Evolutionary conservation across 2,888 invertebrate species (phyloP).

Genomic region (Aphidius colemani): DNA sequence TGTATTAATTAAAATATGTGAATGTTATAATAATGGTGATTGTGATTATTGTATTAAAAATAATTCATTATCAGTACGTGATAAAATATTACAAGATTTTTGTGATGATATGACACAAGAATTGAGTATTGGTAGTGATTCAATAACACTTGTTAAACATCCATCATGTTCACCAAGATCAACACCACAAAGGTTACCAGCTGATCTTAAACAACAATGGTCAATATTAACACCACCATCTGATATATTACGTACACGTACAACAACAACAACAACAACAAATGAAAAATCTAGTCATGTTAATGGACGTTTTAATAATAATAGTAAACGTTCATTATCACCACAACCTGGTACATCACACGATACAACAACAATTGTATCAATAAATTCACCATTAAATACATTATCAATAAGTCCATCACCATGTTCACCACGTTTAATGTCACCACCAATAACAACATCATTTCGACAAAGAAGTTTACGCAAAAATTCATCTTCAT

Average conservation of each 20-base stretch:
- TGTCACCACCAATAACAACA: slow-evolving; percentile 53
- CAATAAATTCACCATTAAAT: slow-evolving; percentile 52
- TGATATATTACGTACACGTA: slow-evolving; percentile 54
- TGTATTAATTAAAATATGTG: slow-evolving; percentile 41
- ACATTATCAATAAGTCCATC: slow-evolving; percentile 53
- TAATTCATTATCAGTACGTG: slow-evolving; percentile 53
- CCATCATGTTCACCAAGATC: slow-evolving; percentile 56
- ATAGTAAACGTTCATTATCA: slow-evolving; percentile 43
- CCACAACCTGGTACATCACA: slow-evolving; percentile 54
- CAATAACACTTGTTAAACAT: slow-evolving; percentile 56
- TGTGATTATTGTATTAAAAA: slow-evolving; percentile 44
- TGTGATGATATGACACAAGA: slow-evolving; percentile 57
- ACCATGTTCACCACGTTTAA: slow-evolving; percentile 52
- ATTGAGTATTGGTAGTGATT: slow-evolving; percentile 54
- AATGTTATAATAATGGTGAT: slow-evolving; percentile 44
- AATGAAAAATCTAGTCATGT: slow-evolving; percentile 52
- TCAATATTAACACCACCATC: slow-evolving; percentile 53
- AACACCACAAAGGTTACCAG: slow-evolving; percentile 54
- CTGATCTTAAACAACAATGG: slow-evolving; percentile 48
- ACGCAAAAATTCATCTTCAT: slow-evolving; percentile 48
- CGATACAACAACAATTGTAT: slow-evolving; percentile 42
- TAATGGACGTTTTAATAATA: slow-evolving; percentile 32
- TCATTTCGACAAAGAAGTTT: slow-evolving; percentile 48
- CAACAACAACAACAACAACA: slow-evolving; percentile 21
- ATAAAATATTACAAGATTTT: slow-evolving; percentile 57